Base-by-base conservation (phyloP, 2,113 vertebrate species). In the Carettochelys insculpta region DNA sequence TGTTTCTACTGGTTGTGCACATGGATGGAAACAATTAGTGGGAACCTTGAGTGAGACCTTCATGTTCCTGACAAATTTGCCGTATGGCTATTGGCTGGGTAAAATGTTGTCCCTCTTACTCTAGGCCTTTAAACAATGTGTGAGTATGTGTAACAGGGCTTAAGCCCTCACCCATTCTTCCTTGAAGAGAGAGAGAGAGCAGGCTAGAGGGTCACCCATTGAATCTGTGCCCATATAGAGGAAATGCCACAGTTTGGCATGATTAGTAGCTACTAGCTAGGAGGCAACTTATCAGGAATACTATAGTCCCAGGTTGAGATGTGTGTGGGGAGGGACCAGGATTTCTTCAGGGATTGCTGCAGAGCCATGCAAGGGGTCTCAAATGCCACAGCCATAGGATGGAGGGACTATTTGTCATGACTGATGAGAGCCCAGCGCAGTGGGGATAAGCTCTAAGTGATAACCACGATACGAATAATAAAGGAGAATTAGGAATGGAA, bases 31-130 rank as follows among this genome's bases (percentile, higher is more conserved):
- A n/a, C n/a, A n/a, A n/a, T n/a, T n/a, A n/a, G n/a, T n/a, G n/a
- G n/a, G n/a, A n/a, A n/a, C n/a, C n/a, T n/a, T n/a, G n/a, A n/a
- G 90, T n/a, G 71, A 93, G 68, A 71, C 90, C 86, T 94, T 78
- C 80, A 93, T 85, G 87, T 65, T 94, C 84, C 83, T 94, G 90
- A 94, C 94, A 96, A 85, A 87, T 56, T 87, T 81, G 22, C 11
- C 87, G 52, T 77, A 79, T 73, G 82, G 87, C 41, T 61, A 3
- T 24, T 71, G 83, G 79, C 87, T 91, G 82, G 61, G 90, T 45
- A 75, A 90, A 94, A 94, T 94, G 48, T 22, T 34, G 54, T 56
- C 92, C 92, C 81, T 52, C 83, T 41, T 52, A 80, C 34, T 53
- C 41, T 27, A 75, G 8, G 45, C 85, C 95, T 97, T n/a, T 90